Percentiles rank a stretch among this genome's conserved stretches.
Conservation (phyloP, 2,113 vertebrate genomes). For the Eulemur rufifrons region DNA sequence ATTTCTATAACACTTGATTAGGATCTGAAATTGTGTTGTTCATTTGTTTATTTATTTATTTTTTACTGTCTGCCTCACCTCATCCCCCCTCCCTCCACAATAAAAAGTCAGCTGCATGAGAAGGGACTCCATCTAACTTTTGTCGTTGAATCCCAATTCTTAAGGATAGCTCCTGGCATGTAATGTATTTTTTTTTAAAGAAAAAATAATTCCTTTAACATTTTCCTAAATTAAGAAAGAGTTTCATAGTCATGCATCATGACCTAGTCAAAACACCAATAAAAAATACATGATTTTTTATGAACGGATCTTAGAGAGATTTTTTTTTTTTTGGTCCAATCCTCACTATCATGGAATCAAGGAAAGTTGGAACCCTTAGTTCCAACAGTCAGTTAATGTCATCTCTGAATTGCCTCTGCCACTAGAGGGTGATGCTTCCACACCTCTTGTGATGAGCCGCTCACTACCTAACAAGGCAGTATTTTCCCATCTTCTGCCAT, state of each 20-base stretch:
- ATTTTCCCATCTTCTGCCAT: background rate
- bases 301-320: background rate
- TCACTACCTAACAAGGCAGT: background rate
- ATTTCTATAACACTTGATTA: background rate
- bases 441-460: background rate
- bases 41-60: background rate
- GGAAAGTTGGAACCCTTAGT: background rate
- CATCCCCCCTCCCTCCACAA: background rate
- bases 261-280: slow-evolving; percentile 20
- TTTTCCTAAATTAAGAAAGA: background rate
- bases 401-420: background rate
- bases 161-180: background rate
- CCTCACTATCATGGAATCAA: background rate
- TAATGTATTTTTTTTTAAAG: background rate
- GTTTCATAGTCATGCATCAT: background rate
- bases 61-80: background rate
- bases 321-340: background rate
- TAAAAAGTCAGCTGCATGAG: background rate
- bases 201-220: background rate
- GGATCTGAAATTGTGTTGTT: background rate
- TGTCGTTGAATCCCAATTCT: background rate
- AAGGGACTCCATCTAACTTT: background rate
- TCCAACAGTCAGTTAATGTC: fast-evolving
- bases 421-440: background rate
- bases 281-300: slow-evolving; percentile 19